A percentile compares a stretch with the other conserved stretches of the same genome.
Evolutionary conservation across 2,113 vertebrate genomes (phyloP).

Genomic region (Danio rerio): GRCz12tu NC_133180.1:53585001-53585500

Average conservation of each 20-base stretch:
- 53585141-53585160: slow-evolving; percentile 15
- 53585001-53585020: background rate
- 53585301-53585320: slow-evolving; percentile 68
- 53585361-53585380: slow-evolving; percentile 72
- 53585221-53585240: slow-evolving; percentile 13
- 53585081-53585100: background rate
- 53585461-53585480: slow-evolving; percentile 57
- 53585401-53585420: slow-evolving; percentile 47
- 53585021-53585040: background rate
- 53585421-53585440: slow-evolving; percentile 14
- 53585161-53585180: background rate
- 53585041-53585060: background rate
- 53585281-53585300: slow-evolving; percentile 72
- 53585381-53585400: slow-evolving; percentile 50
- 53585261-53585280: slow-evolving; percentile 65
- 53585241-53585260: slow-evolving; percentile 65
- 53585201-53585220: background rate
- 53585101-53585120: background rate
- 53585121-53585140: background rate
- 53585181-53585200: background rate
- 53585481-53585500: slow-evolving; percentile 74
- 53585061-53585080: background rate
- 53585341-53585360: slow-evolving; percentile 76
- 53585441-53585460: slow-evolving; percentile 8
- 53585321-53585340: slow-evolving; percentile 72